Base-by-base conservation (phyloP, 92 coral and sea anemone genomes). In the Plumapathes pennacea region DNA sequence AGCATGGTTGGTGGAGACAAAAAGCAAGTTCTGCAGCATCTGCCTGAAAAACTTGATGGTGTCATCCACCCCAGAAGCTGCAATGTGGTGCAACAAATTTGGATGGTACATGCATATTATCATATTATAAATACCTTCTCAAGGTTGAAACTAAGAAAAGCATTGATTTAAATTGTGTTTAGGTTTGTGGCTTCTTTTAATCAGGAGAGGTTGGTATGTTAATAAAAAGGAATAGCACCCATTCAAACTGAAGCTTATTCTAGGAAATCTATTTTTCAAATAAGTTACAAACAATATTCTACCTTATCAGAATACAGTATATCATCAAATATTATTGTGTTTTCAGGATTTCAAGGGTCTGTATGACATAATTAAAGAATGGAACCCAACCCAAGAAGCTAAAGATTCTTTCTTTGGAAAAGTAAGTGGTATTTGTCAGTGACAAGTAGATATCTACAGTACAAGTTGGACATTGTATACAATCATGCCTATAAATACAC, bases 1-100 rank as follows among this genome's bases (percentile, higher is more conserved):
- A 67, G 74, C 41, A 37, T 67, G 10, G 54, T 67, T 51, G 74
- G 74, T 26, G 19, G 1, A 6, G 74, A 67, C 32, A 67, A 67
- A 36, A 67, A 67, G 34, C 51, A 53, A 37, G 4, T 68, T 0
- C 64, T 68, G 18, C 8, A 68, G 15, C 54, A 32, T 21, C 67
- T 68, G 8, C 76, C 74, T 0, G 12, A 3, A 2, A 9, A 2
- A 5, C 26, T 46, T 17, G 19, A 14, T 6, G 19, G 26, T n/a
- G 21, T 46, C 12, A 9, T 46, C 3, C 53, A 27, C 3, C 24
- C 53, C 10, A 32, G 3, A 14, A n/a, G 28, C 3, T 27, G 21
- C 4, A 32, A 46, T 2, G 12, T 32, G 3, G 53, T 46, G 26
- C 21, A 27, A 3, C 3, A 17, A 46, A 4, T 46, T 6, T 46